These are phyloP conservation scores for Morone saxatilis DNA, from an alignment of 2,113 vertebrate genomes.

Conservation along the genomic window DNA sequence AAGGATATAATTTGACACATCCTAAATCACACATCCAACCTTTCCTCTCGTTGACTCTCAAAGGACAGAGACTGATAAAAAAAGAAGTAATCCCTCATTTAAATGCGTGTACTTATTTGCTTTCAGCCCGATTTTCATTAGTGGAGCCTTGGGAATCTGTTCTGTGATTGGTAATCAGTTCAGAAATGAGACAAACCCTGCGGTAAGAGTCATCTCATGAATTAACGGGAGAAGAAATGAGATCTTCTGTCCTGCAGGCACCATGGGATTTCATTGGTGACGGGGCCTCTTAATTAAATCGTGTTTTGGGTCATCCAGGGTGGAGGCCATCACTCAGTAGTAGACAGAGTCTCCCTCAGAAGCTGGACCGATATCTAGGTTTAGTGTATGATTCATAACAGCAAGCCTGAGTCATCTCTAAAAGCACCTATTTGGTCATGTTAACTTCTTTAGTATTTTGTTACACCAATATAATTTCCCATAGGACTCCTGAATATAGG, in stretches of 20 bases:
- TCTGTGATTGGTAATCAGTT: conserved; percentile 52
- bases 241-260: conserved; percentile 30
- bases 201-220: conserved; percentile 32
- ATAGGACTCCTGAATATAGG: conserved; percentile 15
- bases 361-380: conserved; percentile 22
- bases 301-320: conserved; percentile 49
- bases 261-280: conserved; percentile 38
- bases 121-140: conserved; percentile 57
- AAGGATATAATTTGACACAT: not conserved
- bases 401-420: conserved; percentile 40
- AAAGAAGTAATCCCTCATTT: conserved; percentile 21
- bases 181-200: conserved; percentile 24
- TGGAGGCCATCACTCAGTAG: conserved; percentile 40
- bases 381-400: conserved; percentile 42
- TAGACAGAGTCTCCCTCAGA: conserved; percentile 54
- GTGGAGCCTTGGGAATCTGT: not conserved
- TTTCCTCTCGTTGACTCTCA: conserved; percentile 9
- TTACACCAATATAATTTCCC: conserved; percentile 40
- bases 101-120: conserved; percentile 30
- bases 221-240: conserved; percentile 54
- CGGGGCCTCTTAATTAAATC: conserved; percentile 54
- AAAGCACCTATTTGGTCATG: conserved; percentile 21
- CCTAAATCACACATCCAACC: not conserved
- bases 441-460: conserved; percentile 20
- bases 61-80: not conserved